These are phyloP conservation scores for Caerostris extrusa DNA, from an alignment of 1,140 invertebrate genomes.

Conservation along the genomic window DNA sequence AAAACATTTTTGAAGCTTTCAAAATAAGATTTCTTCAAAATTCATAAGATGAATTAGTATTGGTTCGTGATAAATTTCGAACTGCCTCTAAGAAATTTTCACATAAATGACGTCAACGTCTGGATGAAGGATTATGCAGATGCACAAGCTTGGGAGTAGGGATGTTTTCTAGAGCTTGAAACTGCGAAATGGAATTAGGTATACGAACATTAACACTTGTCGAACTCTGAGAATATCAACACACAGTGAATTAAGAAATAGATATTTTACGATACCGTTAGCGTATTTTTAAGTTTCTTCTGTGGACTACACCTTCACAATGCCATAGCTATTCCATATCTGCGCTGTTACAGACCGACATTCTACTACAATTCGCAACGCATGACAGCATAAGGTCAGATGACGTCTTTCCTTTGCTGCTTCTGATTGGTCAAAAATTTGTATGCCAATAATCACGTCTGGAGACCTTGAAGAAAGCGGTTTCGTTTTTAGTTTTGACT, in stretches of 20 bases:
- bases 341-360: conserved; percentile 59
- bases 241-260: conserved; percentile 23
- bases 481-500: conserved; percentile 35
- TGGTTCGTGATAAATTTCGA: neutral
- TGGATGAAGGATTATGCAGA: conserved; percentile 55
- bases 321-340: conserved; percentile 30
- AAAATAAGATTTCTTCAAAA: neutral
- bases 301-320: conserved; percentile 17
- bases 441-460: conserved; percentile 59
- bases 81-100: conserved; percentile 2
- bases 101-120: conserved; percentile 60
- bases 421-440: conserved; percentile 59
- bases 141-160: neutral
- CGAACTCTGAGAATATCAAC: neutral
- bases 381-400: conserved; percentile 74
- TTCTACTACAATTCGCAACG: conserved; percentile 62
- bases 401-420: conserved; percentile 29
- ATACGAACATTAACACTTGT: neutral
- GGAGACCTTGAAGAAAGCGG: conserved; percentile 59
- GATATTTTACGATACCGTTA: neutral
- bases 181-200: neutral
- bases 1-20: neutral
- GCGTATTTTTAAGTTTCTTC: conserved; percentile 12
- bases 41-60: neutral
- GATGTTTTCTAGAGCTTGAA: neutral